Evolutionary conservation across 64 coral and sea anemone species (phyloP), one percentile per base, ranked within the genome.

Genomic region (Anthopleura sola): DNA sequence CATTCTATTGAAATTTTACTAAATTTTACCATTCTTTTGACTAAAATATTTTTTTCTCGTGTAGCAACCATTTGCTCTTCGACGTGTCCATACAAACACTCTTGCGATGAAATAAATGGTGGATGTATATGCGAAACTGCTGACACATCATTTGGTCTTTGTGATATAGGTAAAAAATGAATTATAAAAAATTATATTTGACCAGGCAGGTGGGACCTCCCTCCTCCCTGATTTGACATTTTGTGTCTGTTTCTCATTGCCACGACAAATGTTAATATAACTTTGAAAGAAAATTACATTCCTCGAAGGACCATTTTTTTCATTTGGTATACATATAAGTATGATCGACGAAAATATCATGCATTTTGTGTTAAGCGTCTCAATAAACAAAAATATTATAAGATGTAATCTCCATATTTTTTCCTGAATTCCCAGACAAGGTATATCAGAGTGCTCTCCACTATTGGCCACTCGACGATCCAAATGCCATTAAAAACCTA

Each of bases 31-130:
- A 15, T 53, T 13, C 50, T 2, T 62, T 62, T 62, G 58, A 62
- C 66, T 71, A 71, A 32, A 71, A 15, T 34, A 71, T 3, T 15
- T 14, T 71, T 71, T 71, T 62, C 58, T 62, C n/a, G 23, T 62
- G 9, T 71, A 89, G 87, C 20, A 5, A 78, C 78, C 17, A 17
- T 89, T 57, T 89, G 87, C 26, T 48, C 55, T 34, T n/a, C 58
- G 6, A 55, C 19, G 16, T 89, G 87, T 68, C 80, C 87, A 24
- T 89, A 68, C n/a, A 26, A 83, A 32, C 37, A 89, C 20, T 23
- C 26, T 20, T 89, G 87, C 32, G 87, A 89, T 39, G 88, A 90
- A 57, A 77, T 90, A 23, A 90, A 44, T 28, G 88, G 81, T 21
- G 28, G 64, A 34, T 90, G 88, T 51, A 10, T 32, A 28, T 90